Percentiles rank a stretch among this genome's conserved stretches.
phyloP scores from a whole-genome alignment of 1,140 invertebrate species.

The Neotoxoptera formosana region DNA sequence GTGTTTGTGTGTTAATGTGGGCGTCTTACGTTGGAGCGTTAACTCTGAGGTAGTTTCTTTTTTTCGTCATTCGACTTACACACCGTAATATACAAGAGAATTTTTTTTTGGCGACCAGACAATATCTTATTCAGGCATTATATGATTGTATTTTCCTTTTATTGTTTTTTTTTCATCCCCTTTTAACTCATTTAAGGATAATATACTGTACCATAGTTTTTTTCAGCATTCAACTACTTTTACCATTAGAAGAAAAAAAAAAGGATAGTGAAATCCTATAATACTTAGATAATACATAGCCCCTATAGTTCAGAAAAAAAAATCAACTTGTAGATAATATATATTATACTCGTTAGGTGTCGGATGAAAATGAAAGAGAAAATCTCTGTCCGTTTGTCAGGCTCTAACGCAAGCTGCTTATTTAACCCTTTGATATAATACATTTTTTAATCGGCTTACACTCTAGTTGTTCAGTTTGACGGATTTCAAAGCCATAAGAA shows the following conservation, averaged over 20 bases:
- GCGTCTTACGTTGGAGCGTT: not conserved
- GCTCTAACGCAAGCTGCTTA: not conserved
- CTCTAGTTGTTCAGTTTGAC: not conserved
- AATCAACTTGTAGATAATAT: not conserved
- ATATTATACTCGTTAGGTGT: not conserved
- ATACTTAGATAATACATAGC: not conserved
- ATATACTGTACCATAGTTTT: not conserved
- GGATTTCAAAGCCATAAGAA: not conserved
- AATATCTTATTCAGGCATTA: not conserved
- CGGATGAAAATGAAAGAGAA: not conserved
- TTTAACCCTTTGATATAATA: not conserved
- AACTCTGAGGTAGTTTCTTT: not conserved
- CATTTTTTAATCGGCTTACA: not conserved
- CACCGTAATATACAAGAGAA: not conserved
- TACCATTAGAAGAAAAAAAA: not conserved
- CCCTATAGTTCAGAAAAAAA: not conserved
- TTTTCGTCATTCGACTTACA: not conserved
- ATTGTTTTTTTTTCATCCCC: no score
- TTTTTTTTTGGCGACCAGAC: not conserved
- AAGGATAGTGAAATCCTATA: not conserved
- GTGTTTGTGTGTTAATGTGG: not conserved
- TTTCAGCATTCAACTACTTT: conserved; percentile 5
- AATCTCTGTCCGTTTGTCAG: not conserved
- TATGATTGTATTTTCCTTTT: conserved; percentile 4
- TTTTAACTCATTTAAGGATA: not conserved